phyloP scores from a whole-genome alignment of 2,888 invertebrate species.

The Pilophorus perplexus region DNA sequence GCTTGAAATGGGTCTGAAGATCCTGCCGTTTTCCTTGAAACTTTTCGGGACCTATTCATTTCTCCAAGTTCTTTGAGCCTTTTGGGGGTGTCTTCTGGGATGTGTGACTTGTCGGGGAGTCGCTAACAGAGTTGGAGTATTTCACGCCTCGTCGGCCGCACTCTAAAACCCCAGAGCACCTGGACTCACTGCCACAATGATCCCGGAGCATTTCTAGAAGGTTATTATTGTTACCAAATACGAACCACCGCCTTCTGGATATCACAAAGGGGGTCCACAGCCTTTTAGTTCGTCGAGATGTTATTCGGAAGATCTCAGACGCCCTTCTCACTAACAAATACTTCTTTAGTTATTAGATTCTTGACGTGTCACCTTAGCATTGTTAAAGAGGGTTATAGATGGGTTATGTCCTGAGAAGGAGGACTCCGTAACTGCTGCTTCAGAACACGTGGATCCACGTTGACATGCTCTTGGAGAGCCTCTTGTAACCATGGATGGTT shows the following conservation, averaged over 20 bases:
- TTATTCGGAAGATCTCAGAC: slow-evolving; percentile 13
- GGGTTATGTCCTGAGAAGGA: neutral
- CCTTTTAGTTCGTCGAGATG: slow-evolving; percentile 26
- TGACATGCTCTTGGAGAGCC: no score
- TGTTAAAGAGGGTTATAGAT: slow-evolving; percentile 24
- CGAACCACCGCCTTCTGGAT: slow-evolving; percentile 25
- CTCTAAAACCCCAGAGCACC: slow-evolving; percentile 20
- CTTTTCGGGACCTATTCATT: neutral
- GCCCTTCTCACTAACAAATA: slow-evolving; percentile 29
- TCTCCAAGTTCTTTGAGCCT: slow-evolving; percentile 1
- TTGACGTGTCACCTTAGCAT: slow-evolving; percentile 27
- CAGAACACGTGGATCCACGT: no score
- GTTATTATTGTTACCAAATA: slow-evolving; percentile 35
- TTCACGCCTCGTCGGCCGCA: slow-evolving; percentile 33
- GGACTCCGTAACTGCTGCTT: no score
- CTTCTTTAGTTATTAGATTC: slow-evolving; percentile 35
- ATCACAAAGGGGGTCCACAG: slow-evolving; percentile 23
- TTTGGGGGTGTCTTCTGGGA: slow-evolving; percentile 2
- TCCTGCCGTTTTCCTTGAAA: neutral
- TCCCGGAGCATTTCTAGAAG: slow-evolving; percentile 28
- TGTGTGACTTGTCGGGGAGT: slow-evolving; percentile 16
- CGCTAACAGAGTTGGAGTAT: slow-evolving; percentile 31
- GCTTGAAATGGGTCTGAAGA: slow-evolving; percentile 1
- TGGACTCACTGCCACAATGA: slow-evolving; percentile 19
- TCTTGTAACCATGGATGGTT: no score